Evolutionary conservation across 2,888 invertebrate species (phyloP).

Genomic region (Chironomus tentans): DNA sequence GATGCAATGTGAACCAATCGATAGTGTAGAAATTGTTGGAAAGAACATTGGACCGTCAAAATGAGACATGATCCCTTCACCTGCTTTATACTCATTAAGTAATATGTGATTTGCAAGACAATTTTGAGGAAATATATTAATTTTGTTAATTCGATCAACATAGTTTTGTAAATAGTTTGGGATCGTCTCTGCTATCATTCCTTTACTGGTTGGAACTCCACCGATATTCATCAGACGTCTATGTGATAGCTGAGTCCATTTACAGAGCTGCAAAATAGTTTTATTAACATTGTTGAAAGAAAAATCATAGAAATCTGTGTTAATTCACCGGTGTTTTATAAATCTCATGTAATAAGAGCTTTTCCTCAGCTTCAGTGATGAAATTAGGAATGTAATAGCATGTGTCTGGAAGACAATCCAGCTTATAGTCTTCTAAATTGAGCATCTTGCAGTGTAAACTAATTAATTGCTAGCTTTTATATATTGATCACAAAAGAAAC

Average conservation of each 20-base stretch:
- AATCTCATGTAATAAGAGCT: constrained; percentile 60
- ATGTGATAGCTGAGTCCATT: constrained; percentile 85
- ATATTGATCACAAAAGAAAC: too few species aligned
- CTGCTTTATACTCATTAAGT: constrained; percentile 86
- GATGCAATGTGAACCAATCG: constrained; percentile 82
- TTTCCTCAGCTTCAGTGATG: constrained; percentile 64
- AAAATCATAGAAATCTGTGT: neutral
- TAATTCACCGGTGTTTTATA: constrained; percentile 57
- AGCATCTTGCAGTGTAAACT: neutral
- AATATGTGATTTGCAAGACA: constrained; percentile 84
- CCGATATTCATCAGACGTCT: constrained; percentile 97
- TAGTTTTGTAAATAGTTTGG: constrained; percentile 74
- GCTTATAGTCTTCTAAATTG: constrained; percentile 27
- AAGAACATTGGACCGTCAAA: constrained; percentile 90
- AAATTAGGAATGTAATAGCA: constrained; percentile 73
- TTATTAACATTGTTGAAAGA: neutral
- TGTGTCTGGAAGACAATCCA: neutral
- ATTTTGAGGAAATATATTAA: constrained; percentile 47
- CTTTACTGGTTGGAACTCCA: constrained; percentile 84
- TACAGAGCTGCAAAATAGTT: constrained; percentile 56
- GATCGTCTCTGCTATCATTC: constrained; percentile 84
- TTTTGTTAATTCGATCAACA: constrained; percentile 56
- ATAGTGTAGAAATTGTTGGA: constrained; percentile 87
- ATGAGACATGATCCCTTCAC: constrained; percentile 96
- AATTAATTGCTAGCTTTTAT: neutral